Conservation (phyloP, 2,888 invertebrate genomes). For the Dromius quadrimaculatus region DNA sequence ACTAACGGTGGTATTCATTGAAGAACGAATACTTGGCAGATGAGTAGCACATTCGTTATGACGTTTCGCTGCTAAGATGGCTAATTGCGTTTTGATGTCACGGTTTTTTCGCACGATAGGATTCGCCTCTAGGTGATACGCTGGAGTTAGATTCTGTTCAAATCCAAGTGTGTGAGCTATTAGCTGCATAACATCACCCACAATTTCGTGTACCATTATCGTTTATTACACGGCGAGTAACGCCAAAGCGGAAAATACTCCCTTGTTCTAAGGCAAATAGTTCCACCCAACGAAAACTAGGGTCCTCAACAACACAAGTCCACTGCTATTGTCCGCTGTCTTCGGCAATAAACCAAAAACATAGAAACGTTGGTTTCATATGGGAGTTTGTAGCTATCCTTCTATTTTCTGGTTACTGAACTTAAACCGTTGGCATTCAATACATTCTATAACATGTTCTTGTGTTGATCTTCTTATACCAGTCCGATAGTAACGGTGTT, state of each 20-base stretch:
- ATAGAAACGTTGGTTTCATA: constrained; percentile 52
- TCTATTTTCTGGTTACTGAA: constrained; percentile 57
- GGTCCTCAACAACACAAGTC: constrained; percentile 56
- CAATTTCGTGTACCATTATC: not conserved
- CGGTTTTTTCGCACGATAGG: constrained; percentile 60
- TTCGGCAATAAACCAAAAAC: constrained; percentile 47
- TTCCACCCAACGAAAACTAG: constrained; percentile 56
- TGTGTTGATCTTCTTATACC: constrained; percentile 57
- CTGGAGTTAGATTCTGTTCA: constrained; percentile 47
- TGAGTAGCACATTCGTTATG: constrained; percentile 57
- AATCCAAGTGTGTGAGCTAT: not conserved
- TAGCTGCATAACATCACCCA: not conserved
- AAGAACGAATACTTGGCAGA: constrained; percentile 57
- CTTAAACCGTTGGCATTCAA: constrained; percentile 58
- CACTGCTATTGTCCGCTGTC: constrained; percentile 50
- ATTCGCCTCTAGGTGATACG: constrained; percentile 61
- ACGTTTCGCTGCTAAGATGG: constrained; percentile 55
- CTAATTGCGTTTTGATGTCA: constrained; percentile 58
- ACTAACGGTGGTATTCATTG: constrained; percentile 56
- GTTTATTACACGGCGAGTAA: not conserved
- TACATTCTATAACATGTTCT: constrained; percentile 56
- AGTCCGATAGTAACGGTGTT: constrained; percentile 56
- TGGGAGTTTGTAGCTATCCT: constrained; percentile 58
- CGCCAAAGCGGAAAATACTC: not conserved
- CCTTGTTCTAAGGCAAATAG: constrained; percentile 45